Conservation (phyloP, 2,113 vertebrate genomes). For the Zosterops lateralis region DNA sequence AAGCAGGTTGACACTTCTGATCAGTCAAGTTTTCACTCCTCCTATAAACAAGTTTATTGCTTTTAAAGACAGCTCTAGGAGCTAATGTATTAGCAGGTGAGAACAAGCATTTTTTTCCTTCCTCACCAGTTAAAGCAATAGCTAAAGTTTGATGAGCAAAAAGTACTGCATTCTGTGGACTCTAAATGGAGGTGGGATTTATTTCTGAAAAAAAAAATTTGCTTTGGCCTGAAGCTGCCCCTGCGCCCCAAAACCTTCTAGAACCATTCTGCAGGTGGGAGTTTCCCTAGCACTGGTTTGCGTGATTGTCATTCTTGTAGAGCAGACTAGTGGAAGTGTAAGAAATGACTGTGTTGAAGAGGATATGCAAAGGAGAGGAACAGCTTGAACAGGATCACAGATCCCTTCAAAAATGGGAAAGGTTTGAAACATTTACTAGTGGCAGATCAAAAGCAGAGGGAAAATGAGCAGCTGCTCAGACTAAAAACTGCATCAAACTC, state of each 20-base stretch:
- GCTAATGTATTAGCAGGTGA: background rate
- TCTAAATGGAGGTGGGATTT: background rate
- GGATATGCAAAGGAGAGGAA: background rate
- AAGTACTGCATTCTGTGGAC: background rate
- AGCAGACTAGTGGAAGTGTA: background rate
- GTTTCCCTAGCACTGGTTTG: background rate
- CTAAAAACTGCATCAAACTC: conserved; percentile 44
- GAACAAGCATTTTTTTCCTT: background rate
- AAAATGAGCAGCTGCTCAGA: conserved; percentile 42
- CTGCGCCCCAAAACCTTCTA: background rate
- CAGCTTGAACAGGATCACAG: background rate
- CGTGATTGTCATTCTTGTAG: accelerated
- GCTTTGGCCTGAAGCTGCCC: background rate
- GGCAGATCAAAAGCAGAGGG: conserved; percentile 34
- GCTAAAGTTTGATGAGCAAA: background rate
- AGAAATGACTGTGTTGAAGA: background rate
- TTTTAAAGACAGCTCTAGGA: background rate
- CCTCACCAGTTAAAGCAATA: background rate
- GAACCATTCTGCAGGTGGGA: background rate
- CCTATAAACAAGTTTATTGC: background rate
- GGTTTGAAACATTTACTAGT: background rate
- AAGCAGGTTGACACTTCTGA: background rate
- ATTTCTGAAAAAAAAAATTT: background rate
- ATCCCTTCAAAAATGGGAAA: background rate
- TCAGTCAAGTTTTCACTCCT: background rate